These are phyloP conservation scores for Pseudomyrmex dendroicus DNA, from an alignment of 1,140 invertebrate species.

Conservation along the genomic window DNA sequence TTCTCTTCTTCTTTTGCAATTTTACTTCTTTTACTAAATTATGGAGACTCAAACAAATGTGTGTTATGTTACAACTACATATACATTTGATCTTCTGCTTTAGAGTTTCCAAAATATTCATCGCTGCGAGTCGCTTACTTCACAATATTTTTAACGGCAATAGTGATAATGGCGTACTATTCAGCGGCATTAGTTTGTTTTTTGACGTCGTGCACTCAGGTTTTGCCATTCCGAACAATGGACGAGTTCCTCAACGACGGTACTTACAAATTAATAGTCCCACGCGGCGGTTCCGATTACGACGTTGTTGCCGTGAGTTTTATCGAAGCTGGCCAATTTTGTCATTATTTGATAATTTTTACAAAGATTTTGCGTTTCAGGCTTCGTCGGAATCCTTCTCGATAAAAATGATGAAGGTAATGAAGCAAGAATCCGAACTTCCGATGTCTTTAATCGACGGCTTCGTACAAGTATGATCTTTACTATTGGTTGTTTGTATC, in stretches of 20 bases:
- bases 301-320: conserved; percentile 68
- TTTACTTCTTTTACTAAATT: background rate
- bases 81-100: background rate
- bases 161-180: conserved; percentile 54
- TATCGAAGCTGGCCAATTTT: too few relatives aligned
- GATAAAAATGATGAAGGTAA: conserved; percentile 37
- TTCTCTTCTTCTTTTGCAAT: background rate
- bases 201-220: conserved; percentile 48
- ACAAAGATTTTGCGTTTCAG: conserved; percentile 30
- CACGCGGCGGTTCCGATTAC: conserved; percentile 57
- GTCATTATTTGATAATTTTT: background rate
- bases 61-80: too few relatives aligned
- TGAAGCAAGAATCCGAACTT: conserved; percentile 44
- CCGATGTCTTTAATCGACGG: conserved; percentile 11
- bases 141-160: conserved; percentile 39
- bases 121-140: conserved; percentile 62
- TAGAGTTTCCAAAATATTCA: conserved; percentile 57
- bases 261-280: conserved; percentile 62
- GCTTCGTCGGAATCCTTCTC: conserved; percentile 19
- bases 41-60: background rate
- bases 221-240: conserved; percentile 66
- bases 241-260: conserved; percentile 66
- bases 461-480: conserved; percentile 41
- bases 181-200: conserved; percentile 71
- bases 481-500: background rate